A percentile compares a stretch with the other conserved stretches of the same genome.
Conservation (phyloP, 2,113 vertebrate genomes). For the Oceanites oceanicus region DNA sequence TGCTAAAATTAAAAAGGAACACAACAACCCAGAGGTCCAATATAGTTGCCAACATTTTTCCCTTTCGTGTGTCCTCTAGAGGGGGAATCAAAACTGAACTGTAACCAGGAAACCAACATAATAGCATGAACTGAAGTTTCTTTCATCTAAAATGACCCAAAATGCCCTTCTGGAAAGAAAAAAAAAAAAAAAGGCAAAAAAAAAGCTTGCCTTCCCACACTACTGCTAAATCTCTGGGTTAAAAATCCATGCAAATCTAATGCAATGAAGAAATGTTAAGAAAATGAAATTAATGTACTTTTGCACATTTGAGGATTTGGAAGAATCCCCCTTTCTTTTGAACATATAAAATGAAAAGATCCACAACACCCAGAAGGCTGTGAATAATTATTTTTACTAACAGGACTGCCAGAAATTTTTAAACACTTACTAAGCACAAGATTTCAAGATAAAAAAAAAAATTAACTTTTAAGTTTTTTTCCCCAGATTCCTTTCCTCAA, state of each 20-base stretch:
- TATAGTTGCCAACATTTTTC: not conserved
- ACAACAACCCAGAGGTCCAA: not conserved
- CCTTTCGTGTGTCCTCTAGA: not conserved
- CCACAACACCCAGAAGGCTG: constrained; percentile 68
- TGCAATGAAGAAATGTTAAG: constrained; percentile 46
- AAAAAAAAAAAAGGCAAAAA: too few relatives aligned
- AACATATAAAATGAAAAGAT: constrained; percentile 71
- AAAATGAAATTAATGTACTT: constrained; percentile 66
- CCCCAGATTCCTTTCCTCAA: constrained; percentile 60
- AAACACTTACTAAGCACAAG: constrained; percentile 68
- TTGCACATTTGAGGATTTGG: constrained; percentile 60
- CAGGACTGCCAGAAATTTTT: constrained; percentile 69
- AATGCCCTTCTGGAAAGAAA: not conserved
- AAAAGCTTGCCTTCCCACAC: not conserved
- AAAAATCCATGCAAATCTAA: constrained; percentile 60
- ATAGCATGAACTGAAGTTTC: not conserved
- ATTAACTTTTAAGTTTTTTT: constrained; percentile 60
- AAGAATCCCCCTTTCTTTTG: constrained; percentile 67
- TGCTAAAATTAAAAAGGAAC: constrained; percentile 2
- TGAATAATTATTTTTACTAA: constrained; percentile 72
- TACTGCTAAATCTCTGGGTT: constrained; percentile 24
- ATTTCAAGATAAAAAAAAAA: constrained; percentile 62
- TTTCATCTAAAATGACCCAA: constrained; percentile 54
- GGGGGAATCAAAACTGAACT: not conserved
- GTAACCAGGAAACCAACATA: constrained; percentile 30